Base-by-base conservation (phyloP, 2,797 vertebrate species). In the Onychomys arenicola region DNA sequence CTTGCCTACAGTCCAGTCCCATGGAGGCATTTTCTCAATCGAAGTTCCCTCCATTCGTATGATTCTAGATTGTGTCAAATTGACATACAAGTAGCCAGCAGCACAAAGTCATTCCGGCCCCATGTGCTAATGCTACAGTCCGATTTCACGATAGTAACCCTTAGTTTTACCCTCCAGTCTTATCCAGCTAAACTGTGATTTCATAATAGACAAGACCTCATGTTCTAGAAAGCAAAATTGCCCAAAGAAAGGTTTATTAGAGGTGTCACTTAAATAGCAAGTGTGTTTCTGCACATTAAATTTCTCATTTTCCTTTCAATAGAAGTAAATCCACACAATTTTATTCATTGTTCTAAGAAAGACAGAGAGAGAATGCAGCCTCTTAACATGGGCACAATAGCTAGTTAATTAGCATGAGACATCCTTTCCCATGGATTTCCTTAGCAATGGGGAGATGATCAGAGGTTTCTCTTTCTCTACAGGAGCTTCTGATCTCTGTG, bases 401-500 rank as follows among this genome's bases (percentile, higher is more conserved):
- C 63, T 49, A 95, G 25, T 46, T 94, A 93, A 49, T 96, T 93
- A 97, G n/a, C 77, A 65, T 63, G 32, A 94, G 63, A 93, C 88
- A 95, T 87, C 8, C 21, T 23, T 16, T 75, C 61, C 84, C 37
- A 1, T 65, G 21, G 73, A 34, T 88, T 91, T 91, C 92, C 37
- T 93, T 93, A 84, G 37, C 82, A 86, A 93, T 84, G 40, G 19
- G 17, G 76, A 34, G 32, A 34, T 69, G 65, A 92, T 76, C 23
- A 52, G 83, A 75, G 10, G 12, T 69, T 29, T 92, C 69, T 81
- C 71, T 57, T 57, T 52, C 43, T 93, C n/a, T 37, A 55, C 73
- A 80, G 46, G 17, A 52, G 14, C 4, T 84, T 96, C 89, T 77
- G 76, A 80, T 82, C 34, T 76, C 67, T 52, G 32, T 8, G 63